These are phyloP conservation scores for Oreotragus oreotragus DNA, from an alignment of 2,113 vertebrate genomes.

Conservation along the genomic window DNA sequence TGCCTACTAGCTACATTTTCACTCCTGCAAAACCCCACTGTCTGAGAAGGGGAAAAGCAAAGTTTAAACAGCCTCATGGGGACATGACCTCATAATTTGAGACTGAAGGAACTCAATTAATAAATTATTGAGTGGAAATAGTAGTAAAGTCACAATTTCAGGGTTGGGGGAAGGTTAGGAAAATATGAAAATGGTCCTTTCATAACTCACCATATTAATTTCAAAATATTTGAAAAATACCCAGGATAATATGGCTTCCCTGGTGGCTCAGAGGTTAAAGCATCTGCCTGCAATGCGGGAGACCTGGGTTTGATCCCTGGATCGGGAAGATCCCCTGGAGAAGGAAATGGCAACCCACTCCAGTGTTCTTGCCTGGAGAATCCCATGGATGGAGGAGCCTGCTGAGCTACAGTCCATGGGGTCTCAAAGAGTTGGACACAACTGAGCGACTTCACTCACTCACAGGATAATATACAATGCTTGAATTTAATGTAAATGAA, in stretches of 20 bases:
- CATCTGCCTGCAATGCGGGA: too few relatives aligned
- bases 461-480: not conserved
- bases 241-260: not conserved
- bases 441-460: too few relatives aligned
- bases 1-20: not conserved
- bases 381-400: too few relatives aligned
- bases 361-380: too few relatives aligned
- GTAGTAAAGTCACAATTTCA: not conserved
- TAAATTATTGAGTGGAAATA: not conserved
- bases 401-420: too few relatives aligned
- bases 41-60: not conserved
- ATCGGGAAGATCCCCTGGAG: too few relatives aligned
- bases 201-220: conserved; percentile 23
- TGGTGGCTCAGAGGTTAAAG: too few relatives aligned
- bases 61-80: not conserved
- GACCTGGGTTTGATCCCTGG: too few relatives aligned
- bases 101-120: not conserved
- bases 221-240: conserved; percentile 27
- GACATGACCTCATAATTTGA: not conserved
- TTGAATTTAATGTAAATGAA: conserved; percentile 9
- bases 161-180: not conserved
- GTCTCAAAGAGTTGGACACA: too few relatives aligned
- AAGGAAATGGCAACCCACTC: too few relatives aligned
- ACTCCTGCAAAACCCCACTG: not conserved
- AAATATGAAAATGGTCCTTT: not conserved